phyloP scores from a whole-genome alignment of 2,797 vertebrate species.

The Sphaeramia orbicularis region DNA sequence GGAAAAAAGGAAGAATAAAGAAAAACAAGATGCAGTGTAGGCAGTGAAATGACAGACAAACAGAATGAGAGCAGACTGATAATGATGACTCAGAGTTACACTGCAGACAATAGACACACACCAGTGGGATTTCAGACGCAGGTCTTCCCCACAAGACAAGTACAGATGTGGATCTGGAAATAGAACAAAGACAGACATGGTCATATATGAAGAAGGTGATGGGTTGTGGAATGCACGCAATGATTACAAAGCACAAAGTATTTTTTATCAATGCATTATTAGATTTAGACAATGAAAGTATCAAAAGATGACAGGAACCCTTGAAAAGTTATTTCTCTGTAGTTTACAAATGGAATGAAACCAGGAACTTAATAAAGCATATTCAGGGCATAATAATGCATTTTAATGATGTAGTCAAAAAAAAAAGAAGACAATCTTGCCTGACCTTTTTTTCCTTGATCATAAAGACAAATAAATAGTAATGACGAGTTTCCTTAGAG shows the following conservation, averaged over 20 bases:
- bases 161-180: conserved; percentile 2
- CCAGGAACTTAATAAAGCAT: conserved; percentile 3
- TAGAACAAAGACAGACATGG: conserved; percentile 10
- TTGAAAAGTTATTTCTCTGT: background rate
- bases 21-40: conserved; percentile 16
- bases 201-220: background rate
- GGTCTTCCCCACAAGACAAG: conserved; percentile 26
- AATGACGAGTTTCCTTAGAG: background rate
- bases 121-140: conserved; percentile 37
- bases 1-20: background rate
- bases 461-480: conserved; percentile 35
- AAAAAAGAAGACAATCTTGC: conserved; percentile 8
- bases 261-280: background rate
- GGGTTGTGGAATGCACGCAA: background rate
- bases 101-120: conserved; percentile 30
- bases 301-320: conserved; percentile 10
- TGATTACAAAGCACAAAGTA: too few relatives aligned
- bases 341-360: conserved; percentile 4
- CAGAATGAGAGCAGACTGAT: conserved; percentile 41
- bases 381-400: conserved; percentile 6
- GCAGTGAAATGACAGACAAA: conserved; percentile 24
- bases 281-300: background rate
- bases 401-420: conserved; percentile 30
- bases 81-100: conserved; percentile 49
- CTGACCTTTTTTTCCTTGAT: conserved; percentile 33